These are phyloP conservation scores for Augochlora pura DNA, from an alignment of 1,140 invertebrate species.

Conservation along the genomic window DNA sequence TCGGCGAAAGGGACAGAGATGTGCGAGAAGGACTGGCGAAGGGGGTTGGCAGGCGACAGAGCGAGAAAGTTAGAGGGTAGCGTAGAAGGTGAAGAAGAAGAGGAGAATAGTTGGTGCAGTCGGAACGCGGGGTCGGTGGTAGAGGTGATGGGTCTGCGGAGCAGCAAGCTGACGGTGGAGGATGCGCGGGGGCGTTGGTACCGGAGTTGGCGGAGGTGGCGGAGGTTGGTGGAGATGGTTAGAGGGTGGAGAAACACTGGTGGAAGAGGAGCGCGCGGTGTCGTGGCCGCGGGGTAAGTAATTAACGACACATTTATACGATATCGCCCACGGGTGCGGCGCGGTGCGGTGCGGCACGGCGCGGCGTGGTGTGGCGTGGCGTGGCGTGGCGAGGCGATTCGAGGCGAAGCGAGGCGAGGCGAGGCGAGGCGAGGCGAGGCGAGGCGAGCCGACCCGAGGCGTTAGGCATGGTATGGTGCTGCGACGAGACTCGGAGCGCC, in stretches of 20 bases:
- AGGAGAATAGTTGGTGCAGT: slow-evolving; percentile 55
- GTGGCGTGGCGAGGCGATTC: slow-evolving; percentile 16
- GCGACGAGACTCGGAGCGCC: slow-evolving; percentile 21
- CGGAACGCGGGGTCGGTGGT: slow-evolving; percentile 61
- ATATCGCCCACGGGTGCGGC: slow-evolving; percentile 69
- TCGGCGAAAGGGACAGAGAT: slow-evolving; percentile 23
- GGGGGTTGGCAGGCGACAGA: slow-evolving; percentile 23
- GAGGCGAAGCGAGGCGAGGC: slow-evolving; percentile 16
- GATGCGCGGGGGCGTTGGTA: neutral
- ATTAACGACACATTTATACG: slow-evolving; percentile 80
- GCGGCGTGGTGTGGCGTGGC: neutral
- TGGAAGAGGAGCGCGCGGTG: slow-evolving; percentile 63
- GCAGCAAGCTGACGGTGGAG: no score
- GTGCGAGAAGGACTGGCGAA: neutral
- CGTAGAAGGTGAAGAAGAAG: slow-evolving; percentile 43
- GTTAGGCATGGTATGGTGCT: slow-evolving; percentile 13
- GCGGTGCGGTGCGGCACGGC: slow-evolving; percentile 19
- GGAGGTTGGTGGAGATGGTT: slow-evolving; percentile 42
- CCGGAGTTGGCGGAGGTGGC: slow-evolving; percentile 59
- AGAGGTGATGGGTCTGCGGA: slow-evolving; percentile 50
- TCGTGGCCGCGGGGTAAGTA: slow-evolving; percentile 75
- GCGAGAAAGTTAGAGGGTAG: slow-evolving; percentile 46
- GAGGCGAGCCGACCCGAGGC: neutral
- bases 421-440: slow-evolving; percentile 4
- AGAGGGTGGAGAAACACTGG: slow-evolving; percentile 56